phyloP scores from a whole-genome alignment of 2,797 vertebrate genomes.

The Mastacembelus armatus region DNA sequence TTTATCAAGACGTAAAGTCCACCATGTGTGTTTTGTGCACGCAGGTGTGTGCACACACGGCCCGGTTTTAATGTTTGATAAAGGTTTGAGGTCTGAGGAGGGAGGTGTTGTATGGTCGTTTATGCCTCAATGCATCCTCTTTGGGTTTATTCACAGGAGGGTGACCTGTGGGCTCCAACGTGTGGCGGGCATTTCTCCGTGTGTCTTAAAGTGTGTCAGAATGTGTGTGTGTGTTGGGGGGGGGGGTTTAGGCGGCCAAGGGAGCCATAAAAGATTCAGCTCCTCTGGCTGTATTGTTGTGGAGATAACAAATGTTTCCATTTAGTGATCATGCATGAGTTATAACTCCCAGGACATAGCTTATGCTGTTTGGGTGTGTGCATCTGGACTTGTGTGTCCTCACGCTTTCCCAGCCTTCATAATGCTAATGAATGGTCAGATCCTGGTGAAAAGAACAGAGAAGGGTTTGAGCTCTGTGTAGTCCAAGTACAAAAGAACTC shows the following conservation, averaged over 20 bases:
- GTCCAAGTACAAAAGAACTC: slow-evolving; percentile 36
- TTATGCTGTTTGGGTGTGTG: slow-evolving; percentile 23
- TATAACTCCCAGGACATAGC: slow-evolving; percentile 70
- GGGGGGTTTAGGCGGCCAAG: slow-evolving; percentile 15
- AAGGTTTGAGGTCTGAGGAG: slow-evolving; percentile 51
- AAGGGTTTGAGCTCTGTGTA: slow-evolving; percentile 32
- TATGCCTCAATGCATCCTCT: slow-evolving; percentile 61
- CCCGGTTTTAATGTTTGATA: slow-evolving; percentile 67
- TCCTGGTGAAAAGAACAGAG: slow-evolving; percentile 7
- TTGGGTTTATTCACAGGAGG: slow-evolving; percentile 64
- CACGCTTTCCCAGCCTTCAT: slow-evolving; percentile 21
- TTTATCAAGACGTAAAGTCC: slow-evolving; percentile 53
- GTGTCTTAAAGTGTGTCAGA: slow-evolving; percentile 21
- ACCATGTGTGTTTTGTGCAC: slow-evolving; percentile 3
- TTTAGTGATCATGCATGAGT: slow-evolving; percentile 80
- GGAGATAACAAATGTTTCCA: slow-evolving; percentile 77
- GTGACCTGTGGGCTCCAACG: slow-evolving; percentile 68
- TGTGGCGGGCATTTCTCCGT: slow-evolving; percentile 52
- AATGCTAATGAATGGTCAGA: slow-evolving; percentile 32
- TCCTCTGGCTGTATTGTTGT: slow-evolving; percentile 72
- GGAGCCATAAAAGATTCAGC: slow-evolving; percentile 75
- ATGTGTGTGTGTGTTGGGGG: slow-evolving; percentile 18
- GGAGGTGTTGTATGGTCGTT: slow-evolving; percentile 60
- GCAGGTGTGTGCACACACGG: slow-evolving; percentile 2
- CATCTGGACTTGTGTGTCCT: slow-evolving; percentile 46